Evolutionary conservation across 2,888 invertebrate genomes (phyloP).

Genomic region (Leptinotarsa rubiginosa): DNA sequence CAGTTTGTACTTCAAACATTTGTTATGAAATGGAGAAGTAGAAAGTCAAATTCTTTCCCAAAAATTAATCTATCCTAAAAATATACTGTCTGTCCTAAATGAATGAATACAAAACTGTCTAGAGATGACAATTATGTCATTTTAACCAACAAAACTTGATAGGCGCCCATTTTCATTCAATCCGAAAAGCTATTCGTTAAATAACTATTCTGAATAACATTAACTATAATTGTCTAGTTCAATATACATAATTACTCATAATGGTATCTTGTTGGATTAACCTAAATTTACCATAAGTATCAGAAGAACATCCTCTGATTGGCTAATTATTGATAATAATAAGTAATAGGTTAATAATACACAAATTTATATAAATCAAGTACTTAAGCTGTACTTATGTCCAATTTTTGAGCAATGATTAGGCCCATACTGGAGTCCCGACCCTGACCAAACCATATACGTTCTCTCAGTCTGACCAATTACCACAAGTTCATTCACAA

Average conservation of each 20-base stretch:
- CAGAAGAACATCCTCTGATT: not conserved
- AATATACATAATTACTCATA: not conserved
- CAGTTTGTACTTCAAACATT: too few relatives aligned
- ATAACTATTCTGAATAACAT: too few relatives aligned
- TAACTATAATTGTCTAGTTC: not conserved
- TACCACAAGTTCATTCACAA: conserved; percentile 39
- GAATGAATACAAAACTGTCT: too few relatives aligned
- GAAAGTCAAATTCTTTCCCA: too few relatives aligned
- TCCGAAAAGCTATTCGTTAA: too few relatives aligned
- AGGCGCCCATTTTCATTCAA: too few relatives aligned
- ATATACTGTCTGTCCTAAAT: too few relatives aligned
- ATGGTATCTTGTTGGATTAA: not conserved
- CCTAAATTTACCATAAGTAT: not conserved
- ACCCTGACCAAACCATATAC: conserved; percentile 40
- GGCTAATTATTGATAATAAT: conserved; percentile 9
- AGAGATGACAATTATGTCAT: too few relatives aligned
- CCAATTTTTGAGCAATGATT: conserved; percentile 18
- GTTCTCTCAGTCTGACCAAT: conserved; percentile 33
- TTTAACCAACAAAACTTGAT: too few relatives aligned
- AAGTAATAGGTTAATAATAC: conserved; percentile 8
- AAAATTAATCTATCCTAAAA: too few relatives aligned
- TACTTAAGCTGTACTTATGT: conserved; percentile 17
- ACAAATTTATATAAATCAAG: conserved; percentile 12
- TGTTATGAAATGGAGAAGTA: too few relatives aligned
- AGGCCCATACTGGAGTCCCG: conserved; percentile 25